These are phyloP conservation scores for Aphidius ervi DNA, from an alignment of 1,140 invertebrate species.

Conservation along the genomic window DNA sequence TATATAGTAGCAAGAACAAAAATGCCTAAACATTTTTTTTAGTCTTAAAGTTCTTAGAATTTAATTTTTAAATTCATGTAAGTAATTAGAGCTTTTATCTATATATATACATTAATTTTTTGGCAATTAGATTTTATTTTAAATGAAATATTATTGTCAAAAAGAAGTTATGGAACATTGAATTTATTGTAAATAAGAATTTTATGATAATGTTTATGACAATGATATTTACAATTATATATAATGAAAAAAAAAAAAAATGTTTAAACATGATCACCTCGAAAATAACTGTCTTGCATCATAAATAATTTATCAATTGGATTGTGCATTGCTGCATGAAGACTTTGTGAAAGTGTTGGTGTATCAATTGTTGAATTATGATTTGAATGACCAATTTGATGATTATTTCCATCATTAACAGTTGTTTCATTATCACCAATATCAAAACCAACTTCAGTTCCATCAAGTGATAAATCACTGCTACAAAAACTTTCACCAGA, in stretches of 20 bases:
- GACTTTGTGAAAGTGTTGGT: constrained; percentile 57
- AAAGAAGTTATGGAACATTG: too few relatives aligned
- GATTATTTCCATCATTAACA: constrained; percentile 46
- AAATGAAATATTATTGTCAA: too few relatives aligned
- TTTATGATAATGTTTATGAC: too few relatives aligned
- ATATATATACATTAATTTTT: too few relatives aligned
- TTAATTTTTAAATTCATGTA: too few relatives aligned
- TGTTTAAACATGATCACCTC: constrained; percentile 58
- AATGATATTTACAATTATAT: too few relatives aligned
- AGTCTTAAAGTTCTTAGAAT: too few relatives aligned
- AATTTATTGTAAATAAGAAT: too few relatives aligned
- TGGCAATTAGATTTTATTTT: too few relatives aligned
- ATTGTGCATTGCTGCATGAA: constrained; percentile 69
- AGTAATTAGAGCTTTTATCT: too few relatives aligned
- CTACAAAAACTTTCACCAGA: constrained; percentile 87
- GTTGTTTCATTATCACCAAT: constrained; percentile 53
- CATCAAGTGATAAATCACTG: constrained; percentile 81
- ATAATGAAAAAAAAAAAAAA: not conserved
- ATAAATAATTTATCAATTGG: constrained; percentile 97
- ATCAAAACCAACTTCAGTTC: constrained; percentile 77
- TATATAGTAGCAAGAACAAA: too few relatives aligned
- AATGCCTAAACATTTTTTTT: too few relatives aligned
- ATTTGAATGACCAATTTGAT: constrained; percentile 53
- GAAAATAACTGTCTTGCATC: constrained; percentile 95
- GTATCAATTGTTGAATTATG: constrained; percentile 51